Evolutionary conservation across 2,797 vertebrate genomes (phyloP).

Genomic region (Myotis findleyi): DNA sequence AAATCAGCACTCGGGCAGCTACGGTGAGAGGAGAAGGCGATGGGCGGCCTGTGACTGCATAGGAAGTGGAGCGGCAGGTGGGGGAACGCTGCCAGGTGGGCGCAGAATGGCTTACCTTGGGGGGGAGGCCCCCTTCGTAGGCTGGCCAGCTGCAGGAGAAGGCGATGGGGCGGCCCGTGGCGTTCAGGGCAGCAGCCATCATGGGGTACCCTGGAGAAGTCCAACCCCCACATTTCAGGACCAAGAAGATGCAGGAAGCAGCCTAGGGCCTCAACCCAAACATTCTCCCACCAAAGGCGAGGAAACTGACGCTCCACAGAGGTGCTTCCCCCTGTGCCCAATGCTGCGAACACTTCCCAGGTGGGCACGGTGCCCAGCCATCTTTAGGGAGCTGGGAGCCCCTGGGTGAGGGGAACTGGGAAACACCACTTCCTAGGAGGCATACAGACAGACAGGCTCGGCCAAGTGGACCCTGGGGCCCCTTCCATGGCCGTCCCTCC

Average conservation of each 20-base stretch:
- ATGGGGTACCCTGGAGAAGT: slow-evolving; percentile 92
- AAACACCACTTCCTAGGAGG: background rate
- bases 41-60: background rate
- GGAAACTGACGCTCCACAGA: background rate
- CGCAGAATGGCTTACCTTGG: slow-evolving; percentile 87
- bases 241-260: background rate
- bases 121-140: slow-evolving; percentile 94
- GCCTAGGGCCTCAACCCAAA: background rate
- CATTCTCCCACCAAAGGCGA: background rate
- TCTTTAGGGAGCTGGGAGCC: background rate
- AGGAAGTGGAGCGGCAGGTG: rapidly evolving
- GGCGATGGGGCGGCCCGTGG: slow-evolving; percentile 92
- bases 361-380: background rate
- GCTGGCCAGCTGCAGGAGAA: slow-evolving; percentile 97
- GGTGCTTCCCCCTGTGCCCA: background rate
- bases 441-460: background rate
- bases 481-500: background rate
- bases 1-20: background rate
- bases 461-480: background rate
- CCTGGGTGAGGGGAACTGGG: background rate
- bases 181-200: slow-evolving; percentile 94
- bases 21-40: too few relatives aligned
- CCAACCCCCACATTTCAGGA: slow-evolving; percentile 54
- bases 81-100: background rate
- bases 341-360: background rate